Evolutionary conservation across 2,113 vertebrate species (phyloP).

Genomic region (Paramisgurnus dabryanus): DNA sequence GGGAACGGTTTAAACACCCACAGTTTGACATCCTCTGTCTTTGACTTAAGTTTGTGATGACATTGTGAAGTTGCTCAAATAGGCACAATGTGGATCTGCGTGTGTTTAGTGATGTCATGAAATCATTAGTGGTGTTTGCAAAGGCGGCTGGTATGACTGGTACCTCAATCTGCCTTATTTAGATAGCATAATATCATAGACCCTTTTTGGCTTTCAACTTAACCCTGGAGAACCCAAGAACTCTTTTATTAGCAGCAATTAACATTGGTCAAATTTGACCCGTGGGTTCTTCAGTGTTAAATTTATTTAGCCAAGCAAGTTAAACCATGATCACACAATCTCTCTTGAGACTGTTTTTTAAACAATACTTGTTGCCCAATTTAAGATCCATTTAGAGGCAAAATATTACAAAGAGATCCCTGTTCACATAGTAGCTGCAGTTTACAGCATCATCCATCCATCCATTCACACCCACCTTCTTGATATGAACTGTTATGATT

Average conservation of each 20-base stretch:
- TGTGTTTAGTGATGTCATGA: not conserved
- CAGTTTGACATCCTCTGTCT: not conserved
- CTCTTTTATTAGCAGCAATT: too few species aligned
- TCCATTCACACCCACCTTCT: not conserved
- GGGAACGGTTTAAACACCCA: not conserved
- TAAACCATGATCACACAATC: slow-evolving; percentile 56
- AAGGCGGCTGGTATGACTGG: not conserved
- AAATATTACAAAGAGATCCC: not conserved
- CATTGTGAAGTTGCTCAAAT: not conserved
- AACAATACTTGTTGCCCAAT: not conserved
- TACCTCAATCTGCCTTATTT: not conserved
- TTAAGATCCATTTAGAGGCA: not conserved
- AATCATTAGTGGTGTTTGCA: not conserved
- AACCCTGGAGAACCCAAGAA: too few species aligned
- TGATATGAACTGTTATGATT: not conserved
- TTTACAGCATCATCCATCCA: too few species aligned
- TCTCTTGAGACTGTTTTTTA: not conserved
- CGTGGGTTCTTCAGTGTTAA: too few species aligned
- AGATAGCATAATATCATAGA: too few species aligned
- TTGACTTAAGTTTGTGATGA: not conserved
- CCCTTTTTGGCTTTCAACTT: not conserved
- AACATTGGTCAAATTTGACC: too few species aligned
- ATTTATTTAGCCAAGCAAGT: not conserved
- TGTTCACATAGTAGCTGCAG: not conserved
- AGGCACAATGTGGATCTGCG: not conserved